Evolutionary conservation across 2,797 vertebrate species (phyloP), one percentile per base, ranked within the genome.

Genomic region (Etheostoma nigrum): DNA sequence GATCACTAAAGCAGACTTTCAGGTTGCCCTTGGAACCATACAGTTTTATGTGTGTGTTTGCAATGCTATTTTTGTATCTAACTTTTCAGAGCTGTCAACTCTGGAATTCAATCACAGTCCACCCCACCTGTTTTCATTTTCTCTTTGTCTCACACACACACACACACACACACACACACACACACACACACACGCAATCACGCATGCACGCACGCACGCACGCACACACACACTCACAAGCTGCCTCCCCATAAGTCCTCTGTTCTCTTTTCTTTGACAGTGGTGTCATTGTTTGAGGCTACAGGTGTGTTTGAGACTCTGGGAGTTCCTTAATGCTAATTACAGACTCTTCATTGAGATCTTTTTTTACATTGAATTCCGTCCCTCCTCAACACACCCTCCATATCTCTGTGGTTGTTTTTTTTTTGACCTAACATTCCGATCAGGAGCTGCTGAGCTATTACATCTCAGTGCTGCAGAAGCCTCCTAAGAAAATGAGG

Each of bases 301-400:
- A 78, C 92, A 94, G 90, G 92, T 94, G 90, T 84, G 83, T 90
- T 83, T 87, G 78, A 3, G 5, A 54, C 70, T 23, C 16, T 59
- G 75, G 86, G 81, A 89, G 87, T 91, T 92, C 69, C 84, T 82
- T 84, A 53, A 27, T 25, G 14, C 13, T 89, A 88, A 91, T 92
- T 78, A 91, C 78, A 91, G 83, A 42, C 67, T 79, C 62, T 19
- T 75, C 65, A 53, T 60, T 86, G 86, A 82, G 84, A 86, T 88
- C 74, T 88, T 87, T 89, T 88, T 85, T 77, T 81, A 84, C 73
- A 53, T 47, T 68, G 61, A 74, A 85, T 83, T 89, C 78, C 44
- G 9, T 58, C 65, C 62, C 61, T 77, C 72, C 68, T 81, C 14
- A 53, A 78, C 76, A 78, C 79, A 78, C 64, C 78, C 75, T 83